Conservation (phyloP, 2,888 invertebrate species). For the Agrochola circellaris region DNA sequence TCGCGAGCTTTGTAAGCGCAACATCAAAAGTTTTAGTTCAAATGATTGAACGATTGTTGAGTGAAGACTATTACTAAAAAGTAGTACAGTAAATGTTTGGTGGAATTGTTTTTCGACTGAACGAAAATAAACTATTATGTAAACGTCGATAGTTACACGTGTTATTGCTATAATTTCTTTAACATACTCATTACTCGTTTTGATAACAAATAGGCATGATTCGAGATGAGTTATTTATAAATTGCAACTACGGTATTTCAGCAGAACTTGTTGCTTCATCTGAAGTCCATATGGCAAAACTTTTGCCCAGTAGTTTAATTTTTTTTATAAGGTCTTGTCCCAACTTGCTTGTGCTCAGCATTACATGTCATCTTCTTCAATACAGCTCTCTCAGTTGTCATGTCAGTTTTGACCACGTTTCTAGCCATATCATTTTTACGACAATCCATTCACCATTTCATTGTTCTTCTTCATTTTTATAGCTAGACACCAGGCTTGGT, state of each 20-base stretch:
- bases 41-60: conserved; percentile 55
- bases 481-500: background rate
- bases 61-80: conserved; percentile 45
- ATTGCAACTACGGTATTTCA: too few species aligned
- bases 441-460: background rate
- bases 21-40: conserved; percentile 54
- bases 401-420: background rate
- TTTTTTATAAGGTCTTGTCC: too few species aligned
- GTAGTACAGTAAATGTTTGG: conserved; percentile 27
- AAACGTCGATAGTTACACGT: conserved; percentile 5
- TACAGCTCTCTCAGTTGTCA: too few species aligned
- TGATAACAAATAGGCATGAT: too few species aligned
- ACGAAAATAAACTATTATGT: conserved; percentile 30
- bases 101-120: conserved; percentile 19
- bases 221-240: too few species aligned
- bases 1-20: conserved; percentile 28
- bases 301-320: too few species aligned
- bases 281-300: too few species aligned
- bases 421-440: background rate
- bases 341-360: too few species aligned
- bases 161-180: background rate
- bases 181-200: background rate
- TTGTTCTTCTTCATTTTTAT: background rate
- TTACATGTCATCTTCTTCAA: too few species aligned
- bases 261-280: too few species aligned